Percentiles rank a stretch among this genome's conserved stretches.
phyloP scores from a whole-genome alignment of 64 coral and sea anemone species.

The Pocillopora damicornis region DNA sequence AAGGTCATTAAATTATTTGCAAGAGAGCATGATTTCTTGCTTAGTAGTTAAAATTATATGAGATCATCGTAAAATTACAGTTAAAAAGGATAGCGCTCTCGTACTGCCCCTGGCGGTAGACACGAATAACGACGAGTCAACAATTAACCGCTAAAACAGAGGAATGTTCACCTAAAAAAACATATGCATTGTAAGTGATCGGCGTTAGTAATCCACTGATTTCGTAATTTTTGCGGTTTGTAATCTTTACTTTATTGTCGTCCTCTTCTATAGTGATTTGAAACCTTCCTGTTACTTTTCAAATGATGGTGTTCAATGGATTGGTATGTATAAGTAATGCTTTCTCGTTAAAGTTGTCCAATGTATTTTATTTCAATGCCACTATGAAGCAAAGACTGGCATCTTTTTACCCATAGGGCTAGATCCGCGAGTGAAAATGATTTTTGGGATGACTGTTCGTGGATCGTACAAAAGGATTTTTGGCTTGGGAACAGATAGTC shows the following conservation, averaged over 20 bases:
- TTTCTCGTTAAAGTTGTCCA: no score
- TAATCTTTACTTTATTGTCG: neutral
- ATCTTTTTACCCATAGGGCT: slow-evolving; percentile 11
- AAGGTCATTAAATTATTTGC: neutral
- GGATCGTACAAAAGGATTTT: neutral
- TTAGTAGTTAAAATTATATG: no score
- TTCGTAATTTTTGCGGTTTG: neutral
- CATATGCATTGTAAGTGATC: no score
- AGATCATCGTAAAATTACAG: no score
- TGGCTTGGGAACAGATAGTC: neutral
- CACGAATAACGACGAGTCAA: no score
- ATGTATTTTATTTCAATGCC: no score
- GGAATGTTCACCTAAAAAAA: no score
- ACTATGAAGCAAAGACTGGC: no score
- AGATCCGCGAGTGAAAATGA: slow-evolving; percentile 15
- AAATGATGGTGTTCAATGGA: slow-evolving; percentile 9
- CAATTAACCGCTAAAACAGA: no score
- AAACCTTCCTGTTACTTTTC: slow-evolving; percentile 12
- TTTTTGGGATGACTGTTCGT: slow-evolving; percentile 17
- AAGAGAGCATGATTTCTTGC: neutral
- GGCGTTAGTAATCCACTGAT: no score
- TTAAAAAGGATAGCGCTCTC: no score
- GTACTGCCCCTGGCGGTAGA: no score
- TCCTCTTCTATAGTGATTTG: neutral
- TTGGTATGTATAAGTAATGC: neutral